These are phyloP conservation scores for Enteromius argenteus DNA, from an alignment of 2,797 vertebrate genomes.

Conservation along the genomic window DNA sequence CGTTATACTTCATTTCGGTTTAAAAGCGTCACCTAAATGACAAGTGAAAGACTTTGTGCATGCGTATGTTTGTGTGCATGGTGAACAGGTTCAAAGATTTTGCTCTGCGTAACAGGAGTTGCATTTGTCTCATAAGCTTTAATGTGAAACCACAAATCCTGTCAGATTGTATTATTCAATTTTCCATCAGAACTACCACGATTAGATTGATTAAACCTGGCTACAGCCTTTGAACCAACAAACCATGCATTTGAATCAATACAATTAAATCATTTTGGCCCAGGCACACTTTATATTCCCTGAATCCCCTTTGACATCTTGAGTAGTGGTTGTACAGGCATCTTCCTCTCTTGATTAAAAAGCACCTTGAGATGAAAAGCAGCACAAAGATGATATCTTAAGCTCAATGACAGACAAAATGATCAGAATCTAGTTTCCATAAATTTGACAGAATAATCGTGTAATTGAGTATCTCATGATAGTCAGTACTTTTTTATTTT, in stretches of 20 bases:
- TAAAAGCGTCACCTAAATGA: conserved; percentile 2
- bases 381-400: background rate
- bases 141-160: conserved; percentile 36
- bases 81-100: conserved; percentile 24
- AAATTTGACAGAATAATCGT: background rate
- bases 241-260: conserved; percentile 36
- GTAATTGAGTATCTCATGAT: background rate
- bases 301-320: conserved; percentile 23
- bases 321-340: conserved; percentile 23
- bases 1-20: background rate
- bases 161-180: conserved; percentile 48
- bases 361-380: background rate
- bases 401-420: background rate
- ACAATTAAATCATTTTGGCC: conserved; percentile 44
- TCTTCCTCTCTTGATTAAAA: conserved; percentile 4
- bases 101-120: background rate
- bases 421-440: background rate
- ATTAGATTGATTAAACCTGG: conserved; percentile 51
- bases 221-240: conserved; percentile 30
- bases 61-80: background rate
- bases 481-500: background rate
- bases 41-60: background rate
- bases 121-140: conserved; percentile 17
- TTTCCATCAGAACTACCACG: conserved; percentile 43
- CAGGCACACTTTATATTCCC: conserved; percentile 38